These are phyloP conservation scores for Parnassius mnemosyne DNA, from an alignment of 2,888 invertebrate genomes.

Conservation along the genomic window DNA sequence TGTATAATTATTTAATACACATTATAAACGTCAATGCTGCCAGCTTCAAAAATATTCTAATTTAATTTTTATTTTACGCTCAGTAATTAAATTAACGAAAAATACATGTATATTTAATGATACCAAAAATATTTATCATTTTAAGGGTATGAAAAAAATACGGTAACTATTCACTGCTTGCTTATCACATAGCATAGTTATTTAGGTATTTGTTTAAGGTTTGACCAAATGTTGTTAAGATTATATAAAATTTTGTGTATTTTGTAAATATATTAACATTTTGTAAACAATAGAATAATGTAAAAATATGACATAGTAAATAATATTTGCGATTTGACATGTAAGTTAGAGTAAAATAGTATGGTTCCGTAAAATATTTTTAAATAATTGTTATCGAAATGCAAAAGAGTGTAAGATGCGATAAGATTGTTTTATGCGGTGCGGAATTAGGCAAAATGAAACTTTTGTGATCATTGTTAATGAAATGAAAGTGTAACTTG, in stretches of 20 bases:
- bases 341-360: conserved; percentile 57
- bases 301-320: conserved; percentile 64
- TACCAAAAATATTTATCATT: too few species aligned
- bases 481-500: conserved; percentile 77
- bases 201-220: conserved; percentile 45
- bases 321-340: conserved; percentile 75
- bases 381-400: conserved; percentile 56
- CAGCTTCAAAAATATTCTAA: too few species aligned
- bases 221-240: conserved; percentile 78
- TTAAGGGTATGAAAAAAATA: too few species aligned
- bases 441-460: conserved; percentile 67
- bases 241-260: conserved; percentile 32
- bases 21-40: too few species aligned
- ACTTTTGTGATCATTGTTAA: conserved; percentile 79
- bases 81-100: too few species aligned
- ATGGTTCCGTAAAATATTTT: conserved; percentile 70
- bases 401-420: conserved; percentile 59
- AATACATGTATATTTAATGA: too few species aligned
- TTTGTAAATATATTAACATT: conserved; percentile 42
- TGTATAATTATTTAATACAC: too few species aligned
- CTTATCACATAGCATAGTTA: too few species aligned
- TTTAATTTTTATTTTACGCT: too few species aligned
- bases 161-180: too few species aligned
- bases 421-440: conserved; percentile 73
- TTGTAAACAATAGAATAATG: conserved; percentile 33